Conservation (phyloP, 2,888 invertebrate species). For the Bhutanitis thaidina region DNA sequence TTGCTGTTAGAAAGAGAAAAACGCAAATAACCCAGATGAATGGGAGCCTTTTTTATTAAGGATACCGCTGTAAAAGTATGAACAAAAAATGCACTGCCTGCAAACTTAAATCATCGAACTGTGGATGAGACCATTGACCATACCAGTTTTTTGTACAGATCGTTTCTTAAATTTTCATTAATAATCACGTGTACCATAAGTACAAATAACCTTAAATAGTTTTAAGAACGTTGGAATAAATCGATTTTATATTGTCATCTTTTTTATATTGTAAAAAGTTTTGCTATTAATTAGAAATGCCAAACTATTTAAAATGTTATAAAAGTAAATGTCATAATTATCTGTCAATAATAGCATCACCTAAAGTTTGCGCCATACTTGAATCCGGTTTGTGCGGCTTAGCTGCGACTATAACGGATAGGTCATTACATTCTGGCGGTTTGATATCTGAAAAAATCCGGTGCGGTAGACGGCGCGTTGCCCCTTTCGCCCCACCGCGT, state of each 20-base stretch:
- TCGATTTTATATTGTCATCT: constrained; percentile 22
- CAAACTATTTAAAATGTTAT: constrained; percentile 1
- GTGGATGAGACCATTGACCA: constrained; percentile 61
- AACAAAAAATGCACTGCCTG: constrained; percentile 54
- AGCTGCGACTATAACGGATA: constrained; percentile 37
- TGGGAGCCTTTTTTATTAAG: constrained; percentile 55
- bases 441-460: constrained; percentile 21
- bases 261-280: constrained; percentile 19
- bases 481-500: constrained; percentile 41
- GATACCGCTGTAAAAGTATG: constrained; percentile 49
- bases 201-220: too few species aligned
- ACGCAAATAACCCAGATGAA: constrained; percentile 47
- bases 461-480: constrained; percentile 53
- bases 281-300: constrained; percentile 4
- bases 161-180: constrained; percentile 29
- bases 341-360: constrained; percentile 10
- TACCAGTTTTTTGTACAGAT: constrained; percentile 36
- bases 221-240: too few species aligned
- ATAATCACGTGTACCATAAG: too few species aligned
- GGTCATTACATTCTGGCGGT: constrained; percentile 32
- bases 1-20: constrained; percentile 49
- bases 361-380: not conserved
- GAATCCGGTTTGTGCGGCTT: constrained; percentile 19
- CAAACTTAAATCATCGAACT: constrained; percentile 71
- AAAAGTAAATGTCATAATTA: constrained; percentile 11